Evolutionary conservation across 1,140 invertebrate species (phyloP).

Genomic region (Platyscapa corneri): DNA sequence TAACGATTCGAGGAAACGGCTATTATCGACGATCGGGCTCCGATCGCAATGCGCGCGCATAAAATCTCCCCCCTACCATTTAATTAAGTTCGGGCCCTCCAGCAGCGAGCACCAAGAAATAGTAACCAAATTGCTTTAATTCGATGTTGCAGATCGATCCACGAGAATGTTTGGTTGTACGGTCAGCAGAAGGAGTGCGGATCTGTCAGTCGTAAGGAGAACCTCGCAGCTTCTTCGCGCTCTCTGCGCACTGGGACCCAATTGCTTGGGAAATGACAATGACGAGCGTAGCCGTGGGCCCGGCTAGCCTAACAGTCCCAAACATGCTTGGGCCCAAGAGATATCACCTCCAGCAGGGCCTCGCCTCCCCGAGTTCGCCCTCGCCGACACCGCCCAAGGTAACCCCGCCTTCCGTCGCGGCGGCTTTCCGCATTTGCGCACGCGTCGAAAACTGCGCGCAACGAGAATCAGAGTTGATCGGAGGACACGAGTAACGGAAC

Average conservation of each 20-base stretch:
- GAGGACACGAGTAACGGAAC: too few species aligned
- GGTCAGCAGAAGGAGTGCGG: slow-evolving; percentile 15
- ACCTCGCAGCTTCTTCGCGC: neutral
- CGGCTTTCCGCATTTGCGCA: too few species aligned
- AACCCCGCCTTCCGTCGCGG: neutral
- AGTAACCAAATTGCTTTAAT: too few species aligned
- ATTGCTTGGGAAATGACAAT: slow-evolving; percentile 65
- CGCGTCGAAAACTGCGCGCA: too few species aligned
- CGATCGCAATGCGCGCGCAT: too few species aligned
- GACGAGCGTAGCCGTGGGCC: slow-evolving; percentile 67
- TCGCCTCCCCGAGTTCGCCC: slow-evolving; percentile 51
- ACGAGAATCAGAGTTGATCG: too few species aligned
- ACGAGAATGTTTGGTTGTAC: slow-evolving; percentile 31
- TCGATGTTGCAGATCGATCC: slow-evolving; percentile 9
- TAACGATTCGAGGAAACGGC: too few species aligned
- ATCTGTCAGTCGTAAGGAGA: slow-evolving; percentile 11
- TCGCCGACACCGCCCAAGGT: slow-evolving; percentile 61
- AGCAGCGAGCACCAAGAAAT: too few species aligned
- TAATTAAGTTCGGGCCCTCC: too few species aligned
- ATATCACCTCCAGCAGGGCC: slow-evolving; percentile 64
- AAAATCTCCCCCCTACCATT: too few species aligned
- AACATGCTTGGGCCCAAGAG: slow-evolving; percentile 67
- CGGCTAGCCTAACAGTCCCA: slow-evolving; percentile 65
- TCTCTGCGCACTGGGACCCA: neutral
- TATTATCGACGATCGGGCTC: too few species aligned